Conservation (phyloP, 2,113 vertebrate genomes). For the Catharus fuscescens region DNA sequence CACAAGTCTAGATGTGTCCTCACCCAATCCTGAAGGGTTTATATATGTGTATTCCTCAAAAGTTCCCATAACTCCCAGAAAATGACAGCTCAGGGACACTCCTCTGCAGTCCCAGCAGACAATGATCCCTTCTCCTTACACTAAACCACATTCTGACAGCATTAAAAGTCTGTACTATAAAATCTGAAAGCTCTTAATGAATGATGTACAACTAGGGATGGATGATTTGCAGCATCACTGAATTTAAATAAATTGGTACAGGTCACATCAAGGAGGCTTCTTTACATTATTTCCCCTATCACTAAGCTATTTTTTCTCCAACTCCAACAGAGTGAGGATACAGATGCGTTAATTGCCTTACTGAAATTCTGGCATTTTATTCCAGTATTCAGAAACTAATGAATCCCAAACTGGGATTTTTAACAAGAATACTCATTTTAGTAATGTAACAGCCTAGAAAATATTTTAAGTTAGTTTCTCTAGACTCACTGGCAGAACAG, state of each 20-base stretch:
- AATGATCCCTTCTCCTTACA: neutral
- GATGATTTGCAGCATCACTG: conserved; percentile 7
- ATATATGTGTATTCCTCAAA: neutral
- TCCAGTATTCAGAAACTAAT: neutral
- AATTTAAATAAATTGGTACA: neutral
- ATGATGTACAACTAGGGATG: neutral
- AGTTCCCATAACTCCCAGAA: neutral
- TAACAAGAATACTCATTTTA: neutral
- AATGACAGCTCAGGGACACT: neutral
- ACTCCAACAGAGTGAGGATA: neutral
- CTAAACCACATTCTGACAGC: neutral
- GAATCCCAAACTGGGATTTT: neutral
- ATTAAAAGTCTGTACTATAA: neutral
- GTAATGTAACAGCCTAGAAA: neutral
- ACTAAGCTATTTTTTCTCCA: neutral
- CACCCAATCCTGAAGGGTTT: neutral
- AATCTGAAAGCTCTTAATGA: conserved; percentile 31
- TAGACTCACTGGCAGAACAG: neutral
- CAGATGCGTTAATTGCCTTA: neutral
- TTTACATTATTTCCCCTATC: neutral
- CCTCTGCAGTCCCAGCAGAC: neutral
- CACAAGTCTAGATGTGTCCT: neutral
- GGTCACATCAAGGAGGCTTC: neutral
- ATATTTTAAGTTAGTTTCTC: neutral
- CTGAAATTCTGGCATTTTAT: neutral